A percentile compares a stretch with the other conserved stretches of the same genome.
Conservation (phyloP, 2,888 invertebrate genomes). For the Julus scandinavius region DNA sequence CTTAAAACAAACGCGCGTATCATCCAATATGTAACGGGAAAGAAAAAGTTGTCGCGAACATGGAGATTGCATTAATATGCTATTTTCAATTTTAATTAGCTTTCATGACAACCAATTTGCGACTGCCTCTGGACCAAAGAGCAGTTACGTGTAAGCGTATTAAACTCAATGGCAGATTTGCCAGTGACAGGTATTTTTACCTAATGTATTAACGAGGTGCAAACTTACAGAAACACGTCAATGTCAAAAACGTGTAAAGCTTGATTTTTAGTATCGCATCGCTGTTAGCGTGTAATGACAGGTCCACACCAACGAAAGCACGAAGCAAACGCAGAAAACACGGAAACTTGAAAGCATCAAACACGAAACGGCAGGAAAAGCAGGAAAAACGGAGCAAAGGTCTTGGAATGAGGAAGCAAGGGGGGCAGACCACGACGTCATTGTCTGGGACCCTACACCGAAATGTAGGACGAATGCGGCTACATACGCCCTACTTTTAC, state of each 20-base stretch:
- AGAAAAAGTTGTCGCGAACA: not conserved
- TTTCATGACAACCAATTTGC: slow-evolving; percentile 28
- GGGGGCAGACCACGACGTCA: too few species aligned
- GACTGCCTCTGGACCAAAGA: not conserved
- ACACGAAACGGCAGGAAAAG: too few species aligned
- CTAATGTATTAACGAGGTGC: not conserved
- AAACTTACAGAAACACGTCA: not conserved
- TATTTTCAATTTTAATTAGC: slow-evolving; percentile 35
- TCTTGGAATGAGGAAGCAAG: too few species aligned
- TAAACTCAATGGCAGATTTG: not conserved
- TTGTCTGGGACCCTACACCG: too few species aligned
- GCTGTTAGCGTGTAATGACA: not conserved
- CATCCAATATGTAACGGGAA: not conserved
- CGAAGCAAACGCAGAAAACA: too few species aligned
- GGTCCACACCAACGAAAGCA: too few species aligned
- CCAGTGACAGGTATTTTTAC: not conserved
- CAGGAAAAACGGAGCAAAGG: too few species aligned
- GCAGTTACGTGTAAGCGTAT: not conserved
- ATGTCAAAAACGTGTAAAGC: not conserved
- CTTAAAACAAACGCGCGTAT: not conserved
- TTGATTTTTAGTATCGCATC: not conserved
- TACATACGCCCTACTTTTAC: too few species aligned
- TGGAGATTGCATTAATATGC: slow-evolving; percentile 17
- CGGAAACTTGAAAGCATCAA: too few species aligned
- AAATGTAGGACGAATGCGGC: too few species aligned